These are phyloP conservation scores for Megaceryle alcyon DNA, from an alignment of 2,797 vertebrate species.

Conservation along the genomic window DNA sequence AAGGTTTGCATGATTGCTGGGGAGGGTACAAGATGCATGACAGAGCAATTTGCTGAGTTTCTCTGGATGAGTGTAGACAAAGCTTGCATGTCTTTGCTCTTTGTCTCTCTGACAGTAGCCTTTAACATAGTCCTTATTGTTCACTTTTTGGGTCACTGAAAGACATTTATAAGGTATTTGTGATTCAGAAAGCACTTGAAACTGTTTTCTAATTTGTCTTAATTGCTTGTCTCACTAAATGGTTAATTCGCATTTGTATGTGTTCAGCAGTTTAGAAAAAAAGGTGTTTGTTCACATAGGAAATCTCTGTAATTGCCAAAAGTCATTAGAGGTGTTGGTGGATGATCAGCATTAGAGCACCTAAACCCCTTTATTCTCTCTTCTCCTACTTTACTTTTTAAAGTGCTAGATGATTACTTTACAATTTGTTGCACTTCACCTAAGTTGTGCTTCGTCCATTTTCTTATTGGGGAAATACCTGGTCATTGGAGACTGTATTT, in stretches of 20 bases:
- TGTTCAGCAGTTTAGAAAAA: slow-evolving; percentile 74
- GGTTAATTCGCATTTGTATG: slow-evolving; percentile 75
- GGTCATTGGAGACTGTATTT: background rate
- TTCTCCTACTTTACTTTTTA: slow-evolving; percentile 36
- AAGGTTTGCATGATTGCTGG: slow-evolving; percentile 82
- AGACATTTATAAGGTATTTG: slow-evolving; percentile 74
- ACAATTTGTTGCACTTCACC: background rate
- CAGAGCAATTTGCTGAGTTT: slow-evolving; percentile 90
- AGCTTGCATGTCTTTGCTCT: slow-evolving; percentile 78
- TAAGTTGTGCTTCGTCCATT: background rate
- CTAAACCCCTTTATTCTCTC: slow-evolving; percentile 6
- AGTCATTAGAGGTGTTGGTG: slow-evolving; percentile 54
- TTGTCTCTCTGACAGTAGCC: slow-evolving; percentile 78
- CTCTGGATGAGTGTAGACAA: slow-evolving; percentile 84
- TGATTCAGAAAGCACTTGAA: slow-evolving; percentile 80
- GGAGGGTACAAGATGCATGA: slow-evolving; percentile 85
- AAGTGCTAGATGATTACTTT: background rate
- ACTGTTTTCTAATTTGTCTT: slow-evolving; percentile 89
- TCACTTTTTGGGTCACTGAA: slow-evolving; percentile 82
- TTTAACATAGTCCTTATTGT: slow-evolving; percentile 85
- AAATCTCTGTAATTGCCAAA: slow-evolving; percentile 77
- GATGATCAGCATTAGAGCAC: slow-evolving; percentile 20
- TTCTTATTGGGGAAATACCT: background rate
- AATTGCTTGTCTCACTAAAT: slow-evolving; percentile 85
- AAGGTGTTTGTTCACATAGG: slow-evolving; percentile 76